phyloP scores from a whole-genome alignment of 2,797 vertebrate species.

The Alauda arvensis region DNA sequence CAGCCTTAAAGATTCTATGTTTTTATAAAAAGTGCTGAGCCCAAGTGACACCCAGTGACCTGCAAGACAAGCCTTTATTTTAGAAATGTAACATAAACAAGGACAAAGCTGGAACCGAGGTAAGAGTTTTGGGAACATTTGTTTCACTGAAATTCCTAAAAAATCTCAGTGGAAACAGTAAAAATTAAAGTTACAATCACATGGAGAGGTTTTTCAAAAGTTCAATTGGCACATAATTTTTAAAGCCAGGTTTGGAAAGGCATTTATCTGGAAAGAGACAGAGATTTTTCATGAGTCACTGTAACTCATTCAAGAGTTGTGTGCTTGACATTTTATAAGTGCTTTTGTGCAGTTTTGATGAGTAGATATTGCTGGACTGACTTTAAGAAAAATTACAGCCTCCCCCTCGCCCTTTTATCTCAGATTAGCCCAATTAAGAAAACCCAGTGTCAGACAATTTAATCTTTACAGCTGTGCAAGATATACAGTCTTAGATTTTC shows the following conservation, averaged over 20 bases:
- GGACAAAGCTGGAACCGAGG: not conserved
- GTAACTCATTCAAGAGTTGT: fast-evolving
- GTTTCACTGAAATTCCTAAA: not conserved
- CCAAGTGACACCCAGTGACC: not conserved
- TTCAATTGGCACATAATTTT: not conserved
- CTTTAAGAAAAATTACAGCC: not conserved
- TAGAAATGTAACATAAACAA: not conserved
- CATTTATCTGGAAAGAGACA: not conserved
- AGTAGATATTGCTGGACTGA: not conserved
- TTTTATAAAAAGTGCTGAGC: not conserved
- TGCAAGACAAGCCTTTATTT: not conserved
- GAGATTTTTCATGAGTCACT: not conserved
- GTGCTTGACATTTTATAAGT: not conserved
- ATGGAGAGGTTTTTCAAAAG: not conserved
- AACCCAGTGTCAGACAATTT: not conserved
- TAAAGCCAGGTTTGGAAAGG: not conserved
- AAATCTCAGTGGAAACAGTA: too few species aligned
- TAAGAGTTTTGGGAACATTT: not conserved
- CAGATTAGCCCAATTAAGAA: not conserved
- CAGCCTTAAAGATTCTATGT: not conserved
- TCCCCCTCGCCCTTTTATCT: not conserved
- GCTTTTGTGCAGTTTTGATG: not conserved
- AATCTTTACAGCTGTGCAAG: not conserved
- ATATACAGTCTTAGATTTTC: not conserved
- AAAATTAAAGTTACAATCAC: not conserved